phyloP scores from a whole-genome alignment of 1,140 invertebrate genomes.

The Pomacea maculata region DNA sequence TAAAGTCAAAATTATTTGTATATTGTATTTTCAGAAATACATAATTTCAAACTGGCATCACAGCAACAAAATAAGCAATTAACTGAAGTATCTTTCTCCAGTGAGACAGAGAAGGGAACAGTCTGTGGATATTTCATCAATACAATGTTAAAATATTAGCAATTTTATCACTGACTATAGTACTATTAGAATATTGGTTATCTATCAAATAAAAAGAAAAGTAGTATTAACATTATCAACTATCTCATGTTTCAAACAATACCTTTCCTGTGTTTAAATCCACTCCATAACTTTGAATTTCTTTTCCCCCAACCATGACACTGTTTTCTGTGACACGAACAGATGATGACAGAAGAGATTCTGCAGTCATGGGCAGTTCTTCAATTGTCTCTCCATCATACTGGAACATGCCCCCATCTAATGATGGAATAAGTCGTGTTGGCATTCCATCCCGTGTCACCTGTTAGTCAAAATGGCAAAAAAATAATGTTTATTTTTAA shows the following conservation, averaged over 20 bases:
- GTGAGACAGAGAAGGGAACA: too few species aligned
- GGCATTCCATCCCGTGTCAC: conserved; percentile 85
- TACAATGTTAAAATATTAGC: too few species aligned
- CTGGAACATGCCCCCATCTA: conserved; percentile 89
- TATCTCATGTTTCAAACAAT: conserved; percentile 14
- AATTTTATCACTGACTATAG: too few species aligned
- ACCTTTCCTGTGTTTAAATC: conserved; percentile 78
- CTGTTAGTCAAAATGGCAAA: conserved; percentile 65
- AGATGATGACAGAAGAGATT: conserved; percentile 82
- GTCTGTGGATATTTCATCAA: too few species aligned
- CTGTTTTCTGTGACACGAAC: conserved; percentile 84
- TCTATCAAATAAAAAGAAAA: too few species aligned
- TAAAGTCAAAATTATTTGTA: too few species aligned
- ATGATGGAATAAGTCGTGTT: conserved; percentile 87
- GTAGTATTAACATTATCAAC: too few species aligned
- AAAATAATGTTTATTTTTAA: neutral
- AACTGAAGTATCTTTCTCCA: too few species aligned
- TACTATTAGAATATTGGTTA: too few species aligned
- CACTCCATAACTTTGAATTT: conserved; percentile 73
- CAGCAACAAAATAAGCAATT: too few species aligned
- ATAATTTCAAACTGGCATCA: too few species aligned
- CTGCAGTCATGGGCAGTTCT: conserved; percentile 84
- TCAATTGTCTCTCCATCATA: conserved; percentile 90
- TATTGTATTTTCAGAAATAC: too few species aligned
- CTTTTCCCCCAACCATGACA: conserved; percentile 84